Conservation (phyloP, 2,888 invertebrate species). For the Ophion ventricosus region DNA sequence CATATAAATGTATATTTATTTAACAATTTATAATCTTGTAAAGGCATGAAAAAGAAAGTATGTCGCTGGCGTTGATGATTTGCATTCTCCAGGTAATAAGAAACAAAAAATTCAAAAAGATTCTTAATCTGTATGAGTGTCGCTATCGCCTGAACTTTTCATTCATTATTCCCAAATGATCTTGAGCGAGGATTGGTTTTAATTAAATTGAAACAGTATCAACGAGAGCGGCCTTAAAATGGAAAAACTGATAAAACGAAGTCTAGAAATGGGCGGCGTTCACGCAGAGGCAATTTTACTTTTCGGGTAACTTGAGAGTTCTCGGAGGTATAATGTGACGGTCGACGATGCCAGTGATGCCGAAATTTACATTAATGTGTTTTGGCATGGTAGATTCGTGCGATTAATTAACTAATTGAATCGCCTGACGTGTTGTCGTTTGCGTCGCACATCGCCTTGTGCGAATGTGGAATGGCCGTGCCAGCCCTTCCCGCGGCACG, state of each 20-base stretch:
- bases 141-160: too few species aligned
- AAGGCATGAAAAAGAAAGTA: too few species aligned
- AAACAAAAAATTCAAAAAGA: too few species aligned
- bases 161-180: too few species aligned
- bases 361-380: slow-evolving; percentile 17
- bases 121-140: too few species aligned
- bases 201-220: not conserved
- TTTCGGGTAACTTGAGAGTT: not conserved
- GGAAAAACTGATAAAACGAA: not conserved
- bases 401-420: slow-evolving; percentile 42
- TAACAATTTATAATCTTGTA: too few species aligned
- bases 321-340: not conserved
- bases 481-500: not conserved
- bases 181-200: not conserved
- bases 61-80: too few species aligned
- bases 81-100: too few species aligned
- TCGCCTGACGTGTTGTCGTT: not conserved
- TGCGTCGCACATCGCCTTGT: not conserved
- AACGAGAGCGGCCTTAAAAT: too few species aligned
- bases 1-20: too few species aligned
- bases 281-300: not conserved
- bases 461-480: not conserved
- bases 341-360: not conserved
- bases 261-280: not conserved
- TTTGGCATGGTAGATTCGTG: not conserved